Base-by-base conservation (phyloP, 2,888 invertebrate genomes). In the Amiota mariae region DNA sequence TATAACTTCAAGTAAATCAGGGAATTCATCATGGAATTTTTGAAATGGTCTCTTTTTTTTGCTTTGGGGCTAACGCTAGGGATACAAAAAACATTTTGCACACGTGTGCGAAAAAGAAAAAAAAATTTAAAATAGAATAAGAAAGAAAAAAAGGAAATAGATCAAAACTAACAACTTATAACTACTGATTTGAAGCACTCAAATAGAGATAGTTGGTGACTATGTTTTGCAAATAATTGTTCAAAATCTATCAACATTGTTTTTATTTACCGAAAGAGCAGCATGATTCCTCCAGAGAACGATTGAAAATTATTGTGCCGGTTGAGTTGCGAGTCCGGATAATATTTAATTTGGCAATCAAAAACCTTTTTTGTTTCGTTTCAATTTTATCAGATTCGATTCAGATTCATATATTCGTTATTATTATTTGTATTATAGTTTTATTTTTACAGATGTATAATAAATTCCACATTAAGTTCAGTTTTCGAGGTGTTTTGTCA, bases 281-380 rank as follows among this genome's bases (percentile, higher is more conserved):
- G 94, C 93, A 97, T 94, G 90, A 97, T 93, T 90, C 95, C 95
- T 91, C 95, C 94, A 92, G 95, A 94, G 93, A 97, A 97, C 89
- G 95, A 94, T 92, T 96, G 94, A 93, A 97, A 97, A 93, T 97
- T 97, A 94, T 97, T 97, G 93, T 97, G 97, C 89, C 96, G 93
- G 92, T 95, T 96, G 91, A 97, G 95, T 90, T 95, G 94, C 88
- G 94, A 93, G 89, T 93, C 93, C 89, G 96, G 94, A 91, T 95
- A 94, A 92, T 95, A 93, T 91, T 93, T 93, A 91, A 97, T 95
- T 93, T 96, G 97, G 91, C 97, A n/a, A n/a, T n/a, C 97, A 92
- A 97, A 97, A 90, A 97, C 95, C 96, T n/a, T 96, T 93, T 84
- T 84, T 76, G 78, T 85, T 87, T 77, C 72, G 70, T 84, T 64